phyloP scores from a whole-genome alignment of 2,888 invertebrate genomes.

The Cataglyphis livida region DNA sequence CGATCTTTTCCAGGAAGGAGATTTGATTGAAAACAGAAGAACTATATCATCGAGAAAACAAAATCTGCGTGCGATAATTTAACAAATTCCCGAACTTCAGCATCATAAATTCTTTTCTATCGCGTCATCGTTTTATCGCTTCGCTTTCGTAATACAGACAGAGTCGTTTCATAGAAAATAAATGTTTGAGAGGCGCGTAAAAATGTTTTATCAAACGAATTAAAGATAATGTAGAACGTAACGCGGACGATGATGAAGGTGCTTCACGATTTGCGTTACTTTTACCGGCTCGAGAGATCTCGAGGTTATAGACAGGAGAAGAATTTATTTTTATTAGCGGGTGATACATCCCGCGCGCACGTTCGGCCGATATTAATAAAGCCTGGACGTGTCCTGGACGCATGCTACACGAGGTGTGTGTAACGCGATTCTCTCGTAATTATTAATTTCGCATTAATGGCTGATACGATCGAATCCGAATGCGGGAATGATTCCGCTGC shows the following conservation, averaged over 20 bases:
- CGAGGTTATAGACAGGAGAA: slow-evolving; percentile 42
- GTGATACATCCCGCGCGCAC: slow-evolving; percentile 43
- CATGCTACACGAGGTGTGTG: slow-evolving; percentile 18
- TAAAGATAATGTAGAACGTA: slow-evolving; percentile 33
- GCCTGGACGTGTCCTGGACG: slow-evolving; percentile 37
- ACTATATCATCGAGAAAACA: slow-evolving; percentile 34
- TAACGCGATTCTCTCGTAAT: slow-evolving; percentile 52
- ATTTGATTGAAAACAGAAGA: slow-evolving; percentile 24
- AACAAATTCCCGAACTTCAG: slow-evolving; percentile 24
- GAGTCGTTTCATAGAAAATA: slow-evolving; percentile 28
- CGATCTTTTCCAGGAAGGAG: slow-evolving; percentile 26
- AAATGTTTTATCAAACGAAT: slow-evolving; percentile 48
- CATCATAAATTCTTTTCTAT: slow-evolving; percentile 18
- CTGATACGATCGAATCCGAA: slow-evolving; percentile 46
- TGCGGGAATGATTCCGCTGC: slow-evolving; percentile 35
- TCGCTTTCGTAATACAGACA: slow-evolving; percentile 36
- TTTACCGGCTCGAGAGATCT: slow-evolving; percentile 43
- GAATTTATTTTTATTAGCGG: slow-evolving; percentile 41
- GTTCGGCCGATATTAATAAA: slow-evolving; percentile 46
- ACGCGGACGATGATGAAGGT: slow-evolving; percentile 18
- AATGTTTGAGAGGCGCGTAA: slow-evolving; percentile 21
- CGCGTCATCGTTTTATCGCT: slow-evolving; percentile 36
- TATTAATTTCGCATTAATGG: slow-evolving; percentile 48
- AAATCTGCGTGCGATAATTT: not conserved
- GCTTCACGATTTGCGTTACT: slow-evolving; percentile 48